Evolutionary conservation across 2,113 vertebrate species (phyloP), one percentile per base, ranked within the genome.

Genomic region (Prochilodus magdalenae): DNA sequence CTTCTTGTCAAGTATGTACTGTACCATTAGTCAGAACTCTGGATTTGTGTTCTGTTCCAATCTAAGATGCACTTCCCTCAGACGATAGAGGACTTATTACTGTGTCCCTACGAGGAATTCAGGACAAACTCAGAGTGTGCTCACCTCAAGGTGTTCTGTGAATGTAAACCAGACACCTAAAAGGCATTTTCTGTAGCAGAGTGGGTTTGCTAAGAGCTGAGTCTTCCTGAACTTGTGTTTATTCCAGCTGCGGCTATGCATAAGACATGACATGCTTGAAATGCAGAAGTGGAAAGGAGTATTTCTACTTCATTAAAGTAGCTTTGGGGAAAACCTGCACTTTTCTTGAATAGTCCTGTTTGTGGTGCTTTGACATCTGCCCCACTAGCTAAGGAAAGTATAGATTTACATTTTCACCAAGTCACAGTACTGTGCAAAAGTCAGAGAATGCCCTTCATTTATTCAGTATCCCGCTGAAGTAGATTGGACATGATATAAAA

Each of bases 151-250:
- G 78, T 30, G 12, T 66, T 71, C 49, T 51, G 16, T 70, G 59
- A 57, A 73, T 86, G 36, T 81, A 27, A 66, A 55, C 49, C 18
- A 27, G 5, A 30, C 5, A 33, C 15, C 77, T 77, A 60, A 86
- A 88, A 81, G 71, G 44, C 33, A 77, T 81, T 36, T 79, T 84
- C 69, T 83, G 83, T 77, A 86, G 26, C 8, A 57, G 29, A 66
- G 63, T 66, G 65, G 63, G 72, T 57, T 6, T 72, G 30, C 70
- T 60, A 30, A 44, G 8, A 60, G 51, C 12, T 26, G 22, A 72
- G 1, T 12, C 24, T 6, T 27, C 22, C 83, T 80, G 53, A 27
- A 24, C 51, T 44, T 30, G n/a, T 53, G 59, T 75, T 20, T 72
- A 53, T 60, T 57, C 73, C 71, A 51, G 40, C 53, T 18, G 20